Evolutionary conservation across 2,888 invertebrate species (phyloP), one percentile per base, ranked within the genome.

Genomic region (Vannuccia rotundouncinata): DNA sequence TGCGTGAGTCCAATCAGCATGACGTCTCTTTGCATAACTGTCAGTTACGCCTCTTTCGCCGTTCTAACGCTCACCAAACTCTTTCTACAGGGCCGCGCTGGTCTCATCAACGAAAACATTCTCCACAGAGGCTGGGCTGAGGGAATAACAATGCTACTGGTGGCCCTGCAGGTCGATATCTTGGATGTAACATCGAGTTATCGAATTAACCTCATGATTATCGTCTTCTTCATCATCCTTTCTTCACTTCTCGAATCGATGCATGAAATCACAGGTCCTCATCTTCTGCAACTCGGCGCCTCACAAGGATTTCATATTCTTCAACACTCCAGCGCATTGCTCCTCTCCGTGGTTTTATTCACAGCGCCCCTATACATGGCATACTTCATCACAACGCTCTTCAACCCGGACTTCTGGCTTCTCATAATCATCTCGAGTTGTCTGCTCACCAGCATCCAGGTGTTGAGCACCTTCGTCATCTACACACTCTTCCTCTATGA

Each of bases 171-270:
- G 85, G 90, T 90, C 0, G 89, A 89, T 2, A 84, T 90, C 0
- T 85, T 89, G 0, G 89, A 89, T 77, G 86, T 90, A 83, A 86
- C 87, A 80, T 88, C 89, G 80, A 86, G 89, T 13, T 88, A 90
- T 80, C 86, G 90, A 79, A 88, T 89, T 74, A 89, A 89, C 79
- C 86, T 90, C 13, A 88, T 90, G 85, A 88, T 89, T 59, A 87
- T 90, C 29, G 88, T 90, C 0, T 84, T 90, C 17, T 90, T 90
- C 82, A 89, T 90, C 60, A 90, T 90, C 1, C 84, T 89, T n/a
- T 90, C 90, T 0, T 90, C 90, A 0, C 85, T 90, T n/a, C 87
- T 90, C 10, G 90, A 90, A 83, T 90, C 90, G 10, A 88, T 90
- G 85, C 89, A 89, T 82, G 90, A 90, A 84, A 87, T 90, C 29